Evolutionary conservation across 2,797 vertebrate species (phyloP).

Genomic region (Nyctibius grandis): DNA sequence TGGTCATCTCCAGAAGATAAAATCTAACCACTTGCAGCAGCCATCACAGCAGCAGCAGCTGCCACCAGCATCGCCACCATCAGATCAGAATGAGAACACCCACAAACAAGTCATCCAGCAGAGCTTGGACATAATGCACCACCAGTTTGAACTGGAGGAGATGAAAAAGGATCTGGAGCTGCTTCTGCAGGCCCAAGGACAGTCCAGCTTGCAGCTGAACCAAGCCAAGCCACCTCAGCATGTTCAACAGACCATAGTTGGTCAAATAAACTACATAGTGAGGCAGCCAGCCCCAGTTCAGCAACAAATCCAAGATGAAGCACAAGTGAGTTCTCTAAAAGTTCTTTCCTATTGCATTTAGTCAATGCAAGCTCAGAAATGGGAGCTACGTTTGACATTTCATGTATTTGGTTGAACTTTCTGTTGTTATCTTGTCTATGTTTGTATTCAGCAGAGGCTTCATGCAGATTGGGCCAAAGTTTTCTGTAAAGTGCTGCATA

Average conservation of each 20-base stretch:
- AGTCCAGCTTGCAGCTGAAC: conserved; percentile 75
- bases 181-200: conserved; percentile 78
- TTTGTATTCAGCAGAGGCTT: background rate
- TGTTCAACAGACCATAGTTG: conserved; percentile 73
- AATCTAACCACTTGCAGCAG: background rate
- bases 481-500: background rate
- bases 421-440: background rate
- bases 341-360: background rate
- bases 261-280: conserved; percentile 78
- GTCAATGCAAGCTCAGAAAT: background rate
- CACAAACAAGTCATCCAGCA: conserved; percentile 74
- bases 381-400: background rate
- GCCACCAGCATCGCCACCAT: conserved; percentile 11
- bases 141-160: conserved; percentile 79
- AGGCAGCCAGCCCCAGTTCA: conserved; percentile 72
- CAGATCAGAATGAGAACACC: conserved; percentile 50
- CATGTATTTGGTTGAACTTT: background rate
- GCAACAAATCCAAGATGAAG: conserved; percentile 71
- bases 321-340: conserved; percentile 57
- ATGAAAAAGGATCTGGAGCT: conserved; percentile 80
- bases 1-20: conserved; percentile 70
- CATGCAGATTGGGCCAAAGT: background rate
- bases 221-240: conserved; percentile 75
- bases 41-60: conserved; percentile 53
- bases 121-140: conserved; percentile 77